phyloP scores from a whole-genome alignment of 2,113 vertebrate genomes.

The Lampris megalopsis region DNA sequence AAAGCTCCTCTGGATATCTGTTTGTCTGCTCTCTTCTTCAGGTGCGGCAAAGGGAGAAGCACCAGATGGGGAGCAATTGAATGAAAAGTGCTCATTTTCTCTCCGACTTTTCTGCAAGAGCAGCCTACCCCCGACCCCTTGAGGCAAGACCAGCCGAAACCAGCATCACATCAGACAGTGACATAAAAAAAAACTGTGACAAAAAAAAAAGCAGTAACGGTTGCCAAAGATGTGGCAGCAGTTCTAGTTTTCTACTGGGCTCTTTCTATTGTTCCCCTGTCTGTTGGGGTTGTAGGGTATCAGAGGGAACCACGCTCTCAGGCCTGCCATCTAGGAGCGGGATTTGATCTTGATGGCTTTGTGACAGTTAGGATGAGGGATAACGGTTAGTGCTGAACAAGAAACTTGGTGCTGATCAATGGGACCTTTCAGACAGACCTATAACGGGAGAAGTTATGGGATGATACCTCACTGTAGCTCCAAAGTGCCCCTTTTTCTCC shows the following conservation, averaged over 20 bases:
- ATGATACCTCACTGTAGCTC: slow-evolving; percentile 52
- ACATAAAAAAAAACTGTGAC: slow-evolving; percentile 77
- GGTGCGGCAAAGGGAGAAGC: slow-evolving; percentile 53
- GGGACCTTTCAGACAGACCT: slow-evolving; percentile 68
- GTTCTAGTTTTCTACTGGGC: slow-evolving; percentile 72
- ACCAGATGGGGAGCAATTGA: slow-evolving; percentile 78
- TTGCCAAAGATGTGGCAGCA: slow-evolving; percentile 77
- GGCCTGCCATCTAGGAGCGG: slow-evolving; percentile 65
- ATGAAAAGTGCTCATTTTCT: slow-evolving; percentile 79
- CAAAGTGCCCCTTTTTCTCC: slow-evolving; percentile 48
- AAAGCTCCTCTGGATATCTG: slow-evolving; percentile 81
- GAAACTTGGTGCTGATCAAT: slow-evolving; percentile 72
- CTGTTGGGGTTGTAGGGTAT: slow-evolving; percentile 71
- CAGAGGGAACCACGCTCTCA: slow-evolving; percentile 72
- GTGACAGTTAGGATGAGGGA: slow-evolving; percentile 78
- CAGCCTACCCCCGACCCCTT: slow-evolving; percentile 70
- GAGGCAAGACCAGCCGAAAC: slow-evolving; percentile 74
- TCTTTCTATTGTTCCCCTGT: slow-evolving; percentile 70
- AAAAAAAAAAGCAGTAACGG: slow-evolving; percentile 77
- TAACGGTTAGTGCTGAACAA: slow-evolving; percentile 77
- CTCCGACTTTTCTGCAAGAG: slow-evolving; percentile 70
- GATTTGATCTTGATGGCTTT: slow-evolving; percentile 78
- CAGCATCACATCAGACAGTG: slow-evolving; percentile 77
- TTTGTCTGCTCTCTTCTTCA: slow-evolving; percentile 81
- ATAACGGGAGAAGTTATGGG: slow-evolving; percentile 69